Conservation (phyloP, 2,888 invertebrate genomes). For the Cephus pulcher region DNA sequence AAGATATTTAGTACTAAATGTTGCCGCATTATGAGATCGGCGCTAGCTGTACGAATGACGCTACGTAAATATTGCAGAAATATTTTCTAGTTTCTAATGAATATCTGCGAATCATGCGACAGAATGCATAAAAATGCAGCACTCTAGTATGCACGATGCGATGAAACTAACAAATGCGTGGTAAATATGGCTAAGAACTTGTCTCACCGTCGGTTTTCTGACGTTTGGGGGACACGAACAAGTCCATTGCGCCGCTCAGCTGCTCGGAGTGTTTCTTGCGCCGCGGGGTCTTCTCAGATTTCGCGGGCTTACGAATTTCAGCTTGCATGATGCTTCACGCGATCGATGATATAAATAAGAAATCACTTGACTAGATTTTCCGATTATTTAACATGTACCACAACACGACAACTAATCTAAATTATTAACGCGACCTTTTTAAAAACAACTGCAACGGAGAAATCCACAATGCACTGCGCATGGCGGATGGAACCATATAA, state of each 20-base stretch:
- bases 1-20: neutral
- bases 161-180: conserved; percentile 34
- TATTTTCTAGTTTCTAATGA: conserved; percentile 2
- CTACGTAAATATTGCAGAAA: neutral
- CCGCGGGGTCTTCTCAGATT: conserved; percentile 50
- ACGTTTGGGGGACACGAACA: conserved; percentile 61
- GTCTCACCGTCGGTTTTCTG: conserved; percentile 63
- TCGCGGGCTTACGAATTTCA: conserved; percentile 56
- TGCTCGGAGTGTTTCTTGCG: conserved; percentile 52
- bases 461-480: conserved; percentile 30
- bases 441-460: conserved; percentile 47
- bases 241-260: conserved; percentile 59
- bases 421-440: conserved; percentile 47
- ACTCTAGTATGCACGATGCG: conserved; percentile 21
- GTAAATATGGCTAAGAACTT: conserved; percentile 29
- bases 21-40: neutral
- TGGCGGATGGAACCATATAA: conserved; percentile 23
- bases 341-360: neutral
- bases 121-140: conserved; percentile 10
- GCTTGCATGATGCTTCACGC: conserved; percentile 34
- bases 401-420: conserved; percentile 1
- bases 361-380: neutral
- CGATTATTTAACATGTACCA: neutral
- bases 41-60: conserved; percentile 2
- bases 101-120: conserved; percentile 37